A percentile compares a stretch with the other conserved stretches of the same genome.
These are phyloP conservation scores for Neotragus moschatus DNA, from an alignment of 2,113 vertebrate species.

Conservation along the genomic window DNA sequence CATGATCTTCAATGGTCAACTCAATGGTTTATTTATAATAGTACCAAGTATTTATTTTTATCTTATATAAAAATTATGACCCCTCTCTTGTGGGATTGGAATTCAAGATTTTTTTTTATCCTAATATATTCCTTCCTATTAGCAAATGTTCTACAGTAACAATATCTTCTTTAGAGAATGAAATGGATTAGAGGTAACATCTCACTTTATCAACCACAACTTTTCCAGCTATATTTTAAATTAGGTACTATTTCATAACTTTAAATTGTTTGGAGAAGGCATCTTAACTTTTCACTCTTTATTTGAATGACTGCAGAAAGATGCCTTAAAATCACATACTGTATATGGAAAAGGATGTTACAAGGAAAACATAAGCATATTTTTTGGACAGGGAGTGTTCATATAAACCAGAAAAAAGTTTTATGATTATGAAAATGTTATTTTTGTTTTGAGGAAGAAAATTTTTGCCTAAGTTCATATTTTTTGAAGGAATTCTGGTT, in stretches of 20 bases:
- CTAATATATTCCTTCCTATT: neutral
- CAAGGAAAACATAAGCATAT: constrained; percentile 43
- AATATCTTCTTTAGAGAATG: constrained; percentile 67
- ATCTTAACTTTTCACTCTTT: constrained; percentile 69
- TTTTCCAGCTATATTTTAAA: constrained; percentile 70
- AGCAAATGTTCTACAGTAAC: constrained; percentile 56
- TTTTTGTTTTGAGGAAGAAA: neutral
- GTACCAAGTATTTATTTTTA: neutral
- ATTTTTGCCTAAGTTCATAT: constrained; percentile 25
- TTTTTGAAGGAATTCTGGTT: neutral
- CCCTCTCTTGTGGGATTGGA: neutral
- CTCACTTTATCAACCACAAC: constrained; percentile 69
- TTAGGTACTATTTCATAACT: constrained; percentile 77
- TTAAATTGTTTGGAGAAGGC: constrained; percentile 73
- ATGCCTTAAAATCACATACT: constrained; percentile 56
- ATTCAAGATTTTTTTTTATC: constrained; percentile 8
- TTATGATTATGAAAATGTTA: constrained; percentile 22
- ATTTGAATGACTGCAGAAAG: constrained; percentile 62
- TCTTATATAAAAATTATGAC: neutral
- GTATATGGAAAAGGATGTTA: constrained; percentile 39
- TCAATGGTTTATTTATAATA: neutral
- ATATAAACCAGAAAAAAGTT: constrained; percentile 22
- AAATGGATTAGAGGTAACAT: constrained; percentile 75
- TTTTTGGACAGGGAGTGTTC: neutral
- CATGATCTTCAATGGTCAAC: neutral